These are phyloP conservation scores for Timema podura DNA, from an alignment of 2,888 invertebrate species.

Conservation along the genomic window DNA sequence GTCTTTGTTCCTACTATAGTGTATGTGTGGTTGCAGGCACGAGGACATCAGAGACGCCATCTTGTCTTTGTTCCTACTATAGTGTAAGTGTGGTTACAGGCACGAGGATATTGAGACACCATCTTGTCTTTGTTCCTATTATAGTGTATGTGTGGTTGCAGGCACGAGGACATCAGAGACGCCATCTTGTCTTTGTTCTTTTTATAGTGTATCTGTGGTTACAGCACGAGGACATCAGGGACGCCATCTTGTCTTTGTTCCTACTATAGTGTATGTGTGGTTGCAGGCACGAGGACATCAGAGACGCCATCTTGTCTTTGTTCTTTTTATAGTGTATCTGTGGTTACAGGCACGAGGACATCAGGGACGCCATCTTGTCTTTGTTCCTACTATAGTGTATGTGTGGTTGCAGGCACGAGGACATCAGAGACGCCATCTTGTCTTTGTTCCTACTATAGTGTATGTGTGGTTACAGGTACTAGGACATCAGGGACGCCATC, in stretches of 20 bases:
- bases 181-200: too few species aligned
- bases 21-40: too few species aligned
- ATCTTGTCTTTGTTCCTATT: slow-evolving; percentile 72
- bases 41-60: too few species aligned
- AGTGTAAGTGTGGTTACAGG: slow-evolving; percentile 36
- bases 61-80: neutral
- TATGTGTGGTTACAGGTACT: slow-evolving; percentile 45
- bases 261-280: too few species aligned
- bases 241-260: slow-evolving; percentile 73
- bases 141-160: too few species aligned
- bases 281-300: too few species aligned
- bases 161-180: too few species aligned
- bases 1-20: too few species aligned
- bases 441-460: neutral
- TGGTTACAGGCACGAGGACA: slow-evolving; percentile 56
- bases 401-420: too few species aligned
- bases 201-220: neutral
- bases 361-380: slow-evolving; percentile 74
- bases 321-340: neutral
- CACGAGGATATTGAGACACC: slow-evolving; percentile 73
- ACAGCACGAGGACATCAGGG: slow-evolving; percentile 63
- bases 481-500: slow-evolving; percentile 73
- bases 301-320: too few species aligned
- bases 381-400: too few species aligned
- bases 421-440: too few species aligned